Evolutionary conservation across 2,888 invertebrate genomes (phyloP).

Genomic region (Agonum fuliginosum): DNA sequence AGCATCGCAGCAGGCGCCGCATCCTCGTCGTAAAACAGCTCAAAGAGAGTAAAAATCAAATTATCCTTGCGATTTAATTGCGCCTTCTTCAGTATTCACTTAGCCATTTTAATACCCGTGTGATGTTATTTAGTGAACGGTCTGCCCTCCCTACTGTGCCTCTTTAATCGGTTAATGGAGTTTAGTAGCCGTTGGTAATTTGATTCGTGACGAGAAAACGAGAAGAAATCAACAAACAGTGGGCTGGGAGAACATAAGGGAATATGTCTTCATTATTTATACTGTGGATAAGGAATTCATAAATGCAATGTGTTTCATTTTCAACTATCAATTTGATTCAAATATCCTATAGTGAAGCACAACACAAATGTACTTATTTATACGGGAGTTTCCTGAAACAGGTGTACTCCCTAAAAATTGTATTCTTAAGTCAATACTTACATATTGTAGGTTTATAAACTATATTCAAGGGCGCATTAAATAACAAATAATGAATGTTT

Average conservation of each 20-base stretch:
- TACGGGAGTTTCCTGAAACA: too few relatives aligned
- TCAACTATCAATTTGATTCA: too few relatives aligned
- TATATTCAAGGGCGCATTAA: too few relatives aligned
- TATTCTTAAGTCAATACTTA: too few relatives aligned
- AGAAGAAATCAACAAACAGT: background rate
- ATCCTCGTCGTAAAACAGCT: conserved; percentile 48
- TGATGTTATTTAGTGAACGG: conserved; percentile 31
- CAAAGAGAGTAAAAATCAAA: conserved; percentile 55
- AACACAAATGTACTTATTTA: too few relatives aligned
- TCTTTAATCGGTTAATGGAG: conserved; percentile 31
- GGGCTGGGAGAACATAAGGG: background rate
- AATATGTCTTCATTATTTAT: background rate
- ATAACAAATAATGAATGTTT: too few relatives aligned
- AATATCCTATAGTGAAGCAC: too few relatives aligned
- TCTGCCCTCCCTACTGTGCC: background rate
- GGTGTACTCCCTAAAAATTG: too few relatives aligned
- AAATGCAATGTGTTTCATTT: background rate
- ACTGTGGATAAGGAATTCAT: background rate
- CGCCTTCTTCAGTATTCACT: conserved; percentile 28
- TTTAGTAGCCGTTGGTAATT: conserved; percentile 28
- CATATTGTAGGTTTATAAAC: too few relatives aligned
- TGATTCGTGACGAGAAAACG: conserved; percentile 2
- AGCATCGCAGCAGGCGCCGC: conserved; percentile 30
- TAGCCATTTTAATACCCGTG: conserved; percentile 47
- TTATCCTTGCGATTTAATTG: conserved; percentile 54